Evolutionary conservation across 2,888 invertebrate species (phyloP).

Genomic region (Tryphoninae sp.): DNA sequence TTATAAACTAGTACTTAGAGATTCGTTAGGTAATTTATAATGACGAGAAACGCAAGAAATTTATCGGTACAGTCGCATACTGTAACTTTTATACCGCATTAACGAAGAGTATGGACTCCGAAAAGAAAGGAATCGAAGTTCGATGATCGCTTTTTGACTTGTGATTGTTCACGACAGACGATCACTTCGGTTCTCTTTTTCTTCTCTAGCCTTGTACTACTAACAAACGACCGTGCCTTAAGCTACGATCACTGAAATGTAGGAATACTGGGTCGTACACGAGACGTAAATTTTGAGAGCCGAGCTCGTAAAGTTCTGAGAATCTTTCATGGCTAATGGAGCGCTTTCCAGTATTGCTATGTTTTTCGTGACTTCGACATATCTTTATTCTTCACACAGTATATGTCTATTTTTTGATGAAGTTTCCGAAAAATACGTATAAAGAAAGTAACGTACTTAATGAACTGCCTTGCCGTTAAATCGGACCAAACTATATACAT

Average conservation of each 20-base stretch:
- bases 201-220: conserved; percentile 26
- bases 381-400: conserved; percentile 15
- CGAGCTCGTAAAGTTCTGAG: too few species aligned
- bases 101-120: neutral
- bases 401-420: conserved; percentile 22
- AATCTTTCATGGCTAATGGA: too few species aligned
- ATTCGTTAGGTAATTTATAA: conserved; percentile 61
- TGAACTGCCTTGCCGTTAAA: conserved; percentile 39
- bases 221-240: conserved; percentile 55
- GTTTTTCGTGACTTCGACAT: neutral
- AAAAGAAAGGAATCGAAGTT: conserved; percentile 22
- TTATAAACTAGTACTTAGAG: conserved; percentile 50
- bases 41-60: conserved; percentile 23
- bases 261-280: too few species aligned
- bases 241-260: conserved; percentile 7
- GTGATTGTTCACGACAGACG: neutral
- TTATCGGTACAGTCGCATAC: conserved; percentile 34
- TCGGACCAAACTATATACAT: conserved; percentile 19
- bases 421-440: conserved; percentile 34
- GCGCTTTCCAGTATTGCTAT: too few species aligned
- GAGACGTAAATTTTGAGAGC: too few species aligned
- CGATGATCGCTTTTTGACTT: conserved; percentile 12
- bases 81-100: conserved; percentile 32
- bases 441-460: conserved; percentile 48
- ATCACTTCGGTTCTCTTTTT: conserved; percentile 4